Conservation (phyloP, 2,888 invertebrate genomes). For the Drosophila multiciliata region DNA sequence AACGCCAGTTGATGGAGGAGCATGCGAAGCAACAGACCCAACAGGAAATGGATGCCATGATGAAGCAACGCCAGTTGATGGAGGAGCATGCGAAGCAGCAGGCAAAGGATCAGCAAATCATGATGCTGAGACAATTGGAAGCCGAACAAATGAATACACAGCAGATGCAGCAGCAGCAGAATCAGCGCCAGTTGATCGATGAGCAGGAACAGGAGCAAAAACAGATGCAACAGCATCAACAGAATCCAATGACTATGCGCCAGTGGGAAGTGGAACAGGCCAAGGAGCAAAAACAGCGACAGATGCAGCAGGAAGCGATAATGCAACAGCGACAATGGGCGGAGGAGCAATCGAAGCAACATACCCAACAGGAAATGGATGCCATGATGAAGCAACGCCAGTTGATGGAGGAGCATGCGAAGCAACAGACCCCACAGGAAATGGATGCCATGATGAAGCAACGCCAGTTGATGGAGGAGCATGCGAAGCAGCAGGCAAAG, state of each 20-base stretch:
- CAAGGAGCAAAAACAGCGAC: conserved; percentile 12
- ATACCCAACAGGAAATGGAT: conserved; percentile 6
- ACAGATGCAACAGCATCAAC: conserved; percentile 4
- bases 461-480: conserved; percentile 27
- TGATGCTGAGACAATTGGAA: conserved; percentile 12
- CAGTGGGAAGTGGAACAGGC: background rate
- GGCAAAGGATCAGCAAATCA: conserved; percentile 29
- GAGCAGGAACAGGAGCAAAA: conserved; percentile 12
- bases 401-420: conserved; percentile 20
- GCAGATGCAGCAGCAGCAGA: conserved; percentile 6
- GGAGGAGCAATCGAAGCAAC: conserved; percentile 33
- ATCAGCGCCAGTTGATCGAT: conserved; percentile 6
- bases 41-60: conserved; percentile 1
- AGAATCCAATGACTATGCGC: conserved; percentile 20
- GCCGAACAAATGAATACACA: conserved; percentile 15
- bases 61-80: conserved; percentile 16
- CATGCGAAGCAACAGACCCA: conserved; percentile 10
- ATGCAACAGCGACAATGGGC: conserved; percentile 37
- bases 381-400: conserved; percentile 12
- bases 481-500: conserved; percentile 18
- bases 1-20: conserved; percentile 12
- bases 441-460: conserved; percentile 2
- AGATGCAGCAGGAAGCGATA: conserved; percentile 8
- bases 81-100: conserved; percentile 19
- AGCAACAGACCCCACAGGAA: conserved; percentile 8